Base-by-base conservation (phyloP, 2,888 invertebrate species). In the Protonemura montana region DNA sequence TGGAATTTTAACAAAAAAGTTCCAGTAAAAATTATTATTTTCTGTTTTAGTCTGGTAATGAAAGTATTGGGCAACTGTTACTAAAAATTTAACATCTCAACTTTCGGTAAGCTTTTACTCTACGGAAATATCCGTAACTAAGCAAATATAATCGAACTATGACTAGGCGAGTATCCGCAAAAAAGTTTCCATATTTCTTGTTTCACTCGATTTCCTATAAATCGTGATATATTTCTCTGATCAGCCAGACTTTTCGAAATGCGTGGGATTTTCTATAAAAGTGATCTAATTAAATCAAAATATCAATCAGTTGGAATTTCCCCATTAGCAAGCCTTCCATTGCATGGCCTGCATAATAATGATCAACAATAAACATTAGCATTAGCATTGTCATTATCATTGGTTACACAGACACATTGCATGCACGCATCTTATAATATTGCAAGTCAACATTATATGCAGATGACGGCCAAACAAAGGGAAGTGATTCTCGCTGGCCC, bases 211-310 rank as follows among this genome's bases (percentile, higher is more conserved):
- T 59, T 59, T 59, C 59, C 13, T 10, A 21, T 2, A 7, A 13
- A 13, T 10, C 59, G 59, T 59, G 59, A 59, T 13, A 13, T 3
- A 59, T 59, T 59, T 59, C 3, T 21, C 7, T 59, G 59, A 59
- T 21, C 2, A 21, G 21, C 59, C 59, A 21, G 59, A 13, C 59
- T 59, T 59, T 3, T 59, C 13, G 21, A 35, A 21, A 21, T 59
- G 59, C 59, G 59, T 59, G 59, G 59, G 59, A 59, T 59, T 59
- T 59, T 59, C 59, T 59, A 59, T 59, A 59, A 59, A 59, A 59
- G 16, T 59, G 59, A 59, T 59, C 59, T 21, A 59, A 59, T 59
- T 59, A 59, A 10, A 59, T 59, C 59, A 59, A 59, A 59, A 59
- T 59, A 59, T 59, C 59, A 59, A 59, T 59, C 59, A 21, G 59